Evolutionary conservation across 1,140 invertebrate genomes (phyloP).

Genomic region (Neelides sp.): DNA sequence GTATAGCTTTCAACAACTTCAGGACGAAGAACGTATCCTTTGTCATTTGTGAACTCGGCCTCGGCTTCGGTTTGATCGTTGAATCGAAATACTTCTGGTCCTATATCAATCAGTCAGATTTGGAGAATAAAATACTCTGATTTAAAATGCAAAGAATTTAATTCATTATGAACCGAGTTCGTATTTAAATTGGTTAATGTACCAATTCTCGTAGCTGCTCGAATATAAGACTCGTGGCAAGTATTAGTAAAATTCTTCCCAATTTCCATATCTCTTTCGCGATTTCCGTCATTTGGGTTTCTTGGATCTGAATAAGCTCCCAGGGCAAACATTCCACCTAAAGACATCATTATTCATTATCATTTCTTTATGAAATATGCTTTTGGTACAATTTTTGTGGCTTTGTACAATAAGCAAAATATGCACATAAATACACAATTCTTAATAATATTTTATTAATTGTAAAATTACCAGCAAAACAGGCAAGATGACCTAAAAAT

Average conservation of each 20-base stretch:
- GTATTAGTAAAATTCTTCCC: constrained; percentile 29
- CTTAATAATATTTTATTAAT: not conserved
- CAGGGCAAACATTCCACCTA: constrained; percentile 30
- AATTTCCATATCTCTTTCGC: constrained; percentile 20
- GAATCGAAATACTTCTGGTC: constrained; percentile 46
- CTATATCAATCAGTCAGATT: too few species aligned
- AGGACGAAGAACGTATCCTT: constrained; percentile 51
- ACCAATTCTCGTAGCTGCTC: constrained; percentile 11
- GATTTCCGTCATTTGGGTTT: constrained; percentile 7
- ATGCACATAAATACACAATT: not conserved
- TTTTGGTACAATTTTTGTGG: too few species aligned
- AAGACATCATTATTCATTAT: too few species aligned
- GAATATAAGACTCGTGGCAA: constrained; percentile 30
- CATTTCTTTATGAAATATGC: too few species aligned
- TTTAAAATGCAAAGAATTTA: too few species aligned
- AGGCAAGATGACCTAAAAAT: constrained; percentile 13
- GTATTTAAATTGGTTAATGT: too few species aligned
- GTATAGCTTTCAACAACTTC: constrained; percentile 53
- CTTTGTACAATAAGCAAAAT: too few species aligned
- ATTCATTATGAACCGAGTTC: too few species aligned
- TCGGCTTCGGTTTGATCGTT: constrained; percentile 42
- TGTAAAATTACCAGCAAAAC: constrained; percentile 27
- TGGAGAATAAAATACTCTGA: too few species aligned
- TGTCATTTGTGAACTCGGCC: constrained; percentile 42
- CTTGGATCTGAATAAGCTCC: constrained; percentile 21